phyloP scores from a whole-genome alignment of 2,797 vertebrate species.

The Dermochelys coriacea region DNA sequence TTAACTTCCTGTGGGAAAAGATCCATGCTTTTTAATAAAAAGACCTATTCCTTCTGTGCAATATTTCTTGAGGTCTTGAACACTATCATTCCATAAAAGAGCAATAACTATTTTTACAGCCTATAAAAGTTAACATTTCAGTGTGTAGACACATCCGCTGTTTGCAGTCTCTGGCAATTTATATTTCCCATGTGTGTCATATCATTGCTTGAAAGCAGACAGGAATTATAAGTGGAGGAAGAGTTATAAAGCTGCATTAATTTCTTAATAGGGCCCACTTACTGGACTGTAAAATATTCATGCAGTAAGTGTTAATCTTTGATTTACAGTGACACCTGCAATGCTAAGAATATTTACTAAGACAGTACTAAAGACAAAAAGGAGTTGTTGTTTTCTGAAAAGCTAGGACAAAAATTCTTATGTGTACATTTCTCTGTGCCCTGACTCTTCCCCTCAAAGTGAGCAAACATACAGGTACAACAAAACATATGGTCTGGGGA shows the following conservation, averaged over 20 bases:
- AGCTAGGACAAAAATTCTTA: not conserved
- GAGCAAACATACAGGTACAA: fast-evolving
- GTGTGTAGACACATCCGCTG: not conserved
- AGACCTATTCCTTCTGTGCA: not conserved
- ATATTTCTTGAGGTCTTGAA: not conserved
- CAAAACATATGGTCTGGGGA: not conserved
- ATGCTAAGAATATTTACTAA: not conserved
- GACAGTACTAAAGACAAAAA: not conserved
- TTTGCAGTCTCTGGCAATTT: constrained; percentile 12
- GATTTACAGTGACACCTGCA: not conserved
- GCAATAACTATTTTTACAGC: constrained; percentile 26
- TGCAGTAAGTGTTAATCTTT: not conserved
- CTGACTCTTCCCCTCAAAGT: not conserved
- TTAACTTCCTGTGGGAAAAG: not conserved
- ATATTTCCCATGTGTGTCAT: not conserved
- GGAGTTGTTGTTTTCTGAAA: not conserved
- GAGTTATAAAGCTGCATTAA: not conserved
- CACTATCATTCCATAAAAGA: not conserved
- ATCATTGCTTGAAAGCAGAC: constrained; percentile 22
- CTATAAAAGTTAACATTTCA: constrained; percentile 24
- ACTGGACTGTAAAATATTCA: constrained; percentile 30
- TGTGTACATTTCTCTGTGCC: fast-evolving
- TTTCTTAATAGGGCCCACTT: constrained; percentile 39
- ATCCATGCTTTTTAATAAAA: not conserved
- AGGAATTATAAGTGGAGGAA: not conserved